phyloP scores from a whole-genome alignment of 2,888 invertebrate genomes.

The Rotaria sp. region DNA sequence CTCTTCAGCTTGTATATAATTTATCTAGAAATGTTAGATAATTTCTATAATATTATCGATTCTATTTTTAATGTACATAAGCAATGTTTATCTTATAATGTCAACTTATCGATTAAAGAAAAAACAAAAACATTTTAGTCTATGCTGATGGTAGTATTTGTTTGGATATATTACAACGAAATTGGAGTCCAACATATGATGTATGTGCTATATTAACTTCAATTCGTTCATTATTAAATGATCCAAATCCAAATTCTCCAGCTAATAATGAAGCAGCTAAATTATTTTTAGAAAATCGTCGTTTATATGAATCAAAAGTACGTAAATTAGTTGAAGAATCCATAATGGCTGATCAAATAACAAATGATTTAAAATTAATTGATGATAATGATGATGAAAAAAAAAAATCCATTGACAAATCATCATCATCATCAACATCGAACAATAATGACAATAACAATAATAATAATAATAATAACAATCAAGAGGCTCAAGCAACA shows the following conservation, averaged over 20 bases:
- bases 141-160: conserved; percentile 27
- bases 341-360: neutral
- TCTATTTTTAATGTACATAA: no score
- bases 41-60: no score
- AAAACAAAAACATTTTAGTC: neutral
- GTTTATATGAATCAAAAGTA: conserved; percentile 98
- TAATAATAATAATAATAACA: no score
- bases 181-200: conserved; percentile 29
- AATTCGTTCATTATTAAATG: conserved; percentile 77
- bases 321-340: conserved; percentile 84
- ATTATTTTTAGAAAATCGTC: conserved; percentile 94
- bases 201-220: neutral
- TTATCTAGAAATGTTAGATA: no score
- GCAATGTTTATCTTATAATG: no score
- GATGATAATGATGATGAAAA: neutral
- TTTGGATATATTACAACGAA: conserved; percentile 30
- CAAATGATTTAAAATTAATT: neutral
- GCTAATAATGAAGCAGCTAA: conserved; percentile 98
- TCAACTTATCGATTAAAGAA: no score
- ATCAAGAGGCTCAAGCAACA: no score
- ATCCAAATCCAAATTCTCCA: conserved; percentile 98
- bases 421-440: neutral
- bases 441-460: neutral
- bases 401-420: neutral
- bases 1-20: no score